A percentile compares a stretch with the other conserved stretches of the same genome.
phyloP scores from a whole-genome alignment of 2,113 vertebrate species.

The Gorilla gorilla region DNA sequence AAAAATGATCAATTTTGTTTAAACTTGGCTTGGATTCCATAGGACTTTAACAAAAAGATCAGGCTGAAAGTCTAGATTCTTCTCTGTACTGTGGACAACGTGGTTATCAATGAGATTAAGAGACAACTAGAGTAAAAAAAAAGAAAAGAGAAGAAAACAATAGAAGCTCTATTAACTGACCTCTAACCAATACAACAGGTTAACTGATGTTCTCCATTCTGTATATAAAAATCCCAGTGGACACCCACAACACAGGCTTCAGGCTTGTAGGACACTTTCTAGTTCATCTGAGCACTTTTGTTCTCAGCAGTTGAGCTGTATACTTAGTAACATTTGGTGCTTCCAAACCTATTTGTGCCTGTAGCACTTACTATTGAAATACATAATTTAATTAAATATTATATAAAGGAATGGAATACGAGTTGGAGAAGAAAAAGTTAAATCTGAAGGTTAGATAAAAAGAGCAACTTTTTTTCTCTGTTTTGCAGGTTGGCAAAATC shows the following conservation, averaged over 20 bases:
- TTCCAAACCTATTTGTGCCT: neutral
- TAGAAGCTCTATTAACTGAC: neutral
- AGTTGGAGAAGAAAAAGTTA: neutral
- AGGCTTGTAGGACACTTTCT: neutral
- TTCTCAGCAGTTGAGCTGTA: neutral
- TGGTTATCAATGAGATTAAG: neutral
- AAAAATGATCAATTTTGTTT: neutral
- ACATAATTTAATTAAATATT: neutral
- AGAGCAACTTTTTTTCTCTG: neutral
- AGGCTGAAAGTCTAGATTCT: neutral
- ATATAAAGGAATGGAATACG: neutral
- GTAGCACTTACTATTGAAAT: neutral
- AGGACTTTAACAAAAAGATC: neutral
- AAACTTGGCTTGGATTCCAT: neutral
- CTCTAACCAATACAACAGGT: neutral
- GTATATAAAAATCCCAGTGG: fast-evolving
- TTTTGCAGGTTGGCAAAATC: neutral
- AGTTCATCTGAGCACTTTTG: neutral
- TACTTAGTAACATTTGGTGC: neutral
- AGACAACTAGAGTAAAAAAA: neutral
- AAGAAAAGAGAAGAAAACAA: neutral
- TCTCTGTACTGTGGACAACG: neutral
- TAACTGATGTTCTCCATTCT: neutral
- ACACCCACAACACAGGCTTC: neutral
- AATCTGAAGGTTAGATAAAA: neutral